These are phyloP conservation scores for Malurus elegans DNA, from an alignment of 2,113 vertebrate species.

Conservation along the genomic window DNA sequence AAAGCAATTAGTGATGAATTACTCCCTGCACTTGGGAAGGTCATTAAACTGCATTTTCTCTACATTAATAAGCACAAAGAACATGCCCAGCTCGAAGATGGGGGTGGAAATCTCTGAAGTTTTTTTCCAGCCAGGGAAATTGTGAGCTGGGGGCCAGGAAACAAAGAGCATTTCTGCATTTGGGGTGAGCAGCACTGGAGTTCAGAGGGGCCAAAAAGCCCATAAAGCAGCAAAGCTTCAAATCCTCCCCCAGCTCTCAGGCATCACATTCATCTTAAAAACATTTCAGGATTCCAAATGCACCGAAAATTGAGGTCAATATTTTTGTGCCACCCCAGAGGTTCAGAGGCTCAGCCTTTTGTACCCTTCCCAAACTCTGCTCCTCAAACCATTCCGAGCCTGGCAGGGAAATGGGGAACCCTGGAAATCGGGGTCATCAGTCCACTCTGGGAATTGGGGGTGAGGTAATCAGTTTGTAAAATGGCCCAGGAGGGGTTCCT, in stretches of 20 bases:
- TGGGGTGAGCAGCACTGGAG: neutral
- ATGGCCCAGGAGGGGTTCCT: neutral
- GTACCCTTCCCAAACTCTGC: neutral
- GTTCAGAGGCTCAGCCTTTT: neutral
- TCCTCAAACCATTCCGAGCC: neutral
- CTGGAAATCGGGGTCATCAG: neutral
- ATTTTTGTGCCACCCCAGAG: neutral
- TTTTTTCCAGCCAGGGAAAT: neutral
- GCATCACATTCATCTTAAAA: neutral
- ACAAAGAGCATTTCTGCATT: neutral
- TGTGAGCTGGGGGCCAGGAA: neutral
- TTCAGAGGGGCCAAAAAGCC: neutral
- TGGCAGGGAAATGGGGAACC: neutral
- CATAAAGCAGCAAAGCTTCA: neutral
- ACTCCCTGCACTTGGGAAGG: neutral
- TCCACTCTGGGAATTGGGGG: neutral
- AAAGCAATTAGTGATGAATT: slow-evolving; percentile 23
- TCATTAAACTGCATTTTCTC: neutral
- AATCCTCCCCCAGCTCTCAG: neutral
- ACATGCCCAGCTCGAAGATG: neutral
- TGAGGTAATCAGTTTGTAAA: neutral
- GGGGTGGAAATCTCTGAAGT: neutral
- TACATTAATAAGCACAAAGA: neutral
- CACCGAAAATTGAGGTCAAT: neutral
- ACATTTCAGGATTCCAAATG: neutral